Evolutionary conservation across 2,113 vertebrate genomes (phyloP), one percentile per base, ranked within the genome.

Genomic region (Accipiter cooperii): DNA sequence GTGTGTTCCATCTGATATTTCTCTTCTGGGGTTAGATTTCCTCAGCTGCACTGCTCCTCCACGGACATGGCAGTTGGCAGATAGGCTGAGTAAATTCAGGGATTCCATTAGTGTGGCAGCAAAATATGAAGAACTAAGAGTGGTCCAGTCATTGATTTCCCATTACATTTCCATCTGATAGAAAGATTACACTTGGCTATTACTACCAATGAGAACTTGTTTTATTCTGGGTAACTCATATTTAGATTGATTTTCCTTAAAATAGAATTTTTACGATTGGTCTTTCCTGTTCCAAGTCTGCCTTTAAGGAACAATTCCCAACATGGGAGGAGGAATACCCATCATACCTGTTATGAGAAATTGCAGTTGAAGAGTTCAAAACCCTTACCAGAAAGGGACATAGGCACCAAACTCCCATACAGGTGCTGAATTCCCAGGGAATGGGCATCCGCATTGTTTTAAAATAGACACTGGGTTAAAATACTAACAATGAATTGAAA

Each of bases 231-330:
- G 64, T 49, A 96, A 68, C 60, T 73, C 46, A 33, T 86, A 89
- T 74, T 85, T 85, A 81, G 66, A 97, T 89, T 93, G 94, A 95
- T 93, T 91, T 90, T 83, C 46, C 63, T 84, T 91, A 74, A 95
- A 95, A 88, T n/a, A 96, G 52, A 73, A 58, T 66, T 88, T 77
- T 90, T 77, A 13, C 65, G 74, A 94, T 95, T 83, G 63, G 8
- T 83, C 58, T 55, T 93, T 93, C 75, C 44, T 90, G 51, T 66
- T 77, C 44, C 75, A 76, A 64, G 31, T 12, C 66, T 94, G 84
- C 31, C 52, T 91, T 87, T 52, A 87, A 55, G 38, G 14, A 84
- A 70, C 18, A 71, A 65, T 55, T 90, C 84, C 70, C 84, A 91
- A 29, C 8, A 68, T 3, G 17, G 68, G 68, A 94, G 66, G 49